These are phyloP conservation scores for Thyatira batis DNA, from an alignment of 2,888 invertebrate genomes.

Conservation along the genomic window DNA sequence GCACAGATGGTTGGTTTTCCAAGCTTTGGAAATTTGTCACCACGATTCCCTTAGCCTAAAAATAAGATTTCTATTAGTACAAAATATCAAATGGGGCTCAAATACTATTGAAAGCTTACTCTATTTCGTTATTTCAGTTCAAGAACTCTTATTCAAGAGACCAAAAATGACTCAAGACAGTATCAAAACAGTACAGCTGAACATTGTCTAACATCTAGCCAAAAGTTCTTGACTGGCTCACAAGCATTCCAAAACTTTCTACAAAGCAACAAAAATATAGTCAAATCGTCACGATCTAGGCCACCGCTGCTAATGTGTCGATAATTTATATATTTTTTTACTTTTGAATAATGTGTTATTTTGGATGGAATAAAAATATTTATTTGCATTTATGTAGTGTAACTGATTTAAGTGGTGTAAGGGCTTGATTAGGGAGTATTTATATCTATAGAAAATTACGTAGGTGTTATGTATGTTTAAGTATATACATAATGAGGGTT, in stretches of 20 bases:
- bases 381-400: slow-evolving; percentile 3
- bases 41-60: too few relatives aligned
- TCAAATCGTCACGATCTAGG: slow-evolving; percentile 19
- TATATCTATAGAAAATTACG: neutral
- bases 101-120: too few relatives aligned
- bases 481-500: too few relatives aligned
- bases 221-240: slow-evolving; percentile 61
- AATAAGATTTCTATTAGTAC: too few relatives aligned
- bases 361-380: slow-evolving; percentile 26
- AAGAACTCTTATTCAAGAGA: slow-evolving; percentile 17
- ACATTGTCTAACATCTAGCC: slow-evolving; percentile 23
- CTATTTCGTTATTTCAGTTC: slow-evolving; percentile 28
- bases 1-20: too few relatives aligned
- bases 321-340: slow-evolving; percentile 31
- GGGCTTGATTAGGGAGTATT: neutral
- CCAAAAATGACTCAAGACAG: neutral
- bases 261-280: slow-evolving; percentile 41
- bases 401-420: too few relatives aligned
- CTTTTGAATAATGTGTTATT: slow-evolving; percentile 24
- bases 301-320: slow-evolving; percentile 16
- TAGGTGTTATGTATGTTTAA: neutral
- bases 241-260: slow-evolving; percentile 63
- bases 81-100: too few relatives aligned
- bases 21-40: too few relatives aligned
- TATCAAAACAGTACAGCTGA: neutral